A percentile compares a stretch with the other conserved stretches of the same genome.
These are phyloP conservation scores for Phlogophora meticulosa DNA, from an alignment of 2,888 invertebrate species.

Conservation along the genomic window DNA sequence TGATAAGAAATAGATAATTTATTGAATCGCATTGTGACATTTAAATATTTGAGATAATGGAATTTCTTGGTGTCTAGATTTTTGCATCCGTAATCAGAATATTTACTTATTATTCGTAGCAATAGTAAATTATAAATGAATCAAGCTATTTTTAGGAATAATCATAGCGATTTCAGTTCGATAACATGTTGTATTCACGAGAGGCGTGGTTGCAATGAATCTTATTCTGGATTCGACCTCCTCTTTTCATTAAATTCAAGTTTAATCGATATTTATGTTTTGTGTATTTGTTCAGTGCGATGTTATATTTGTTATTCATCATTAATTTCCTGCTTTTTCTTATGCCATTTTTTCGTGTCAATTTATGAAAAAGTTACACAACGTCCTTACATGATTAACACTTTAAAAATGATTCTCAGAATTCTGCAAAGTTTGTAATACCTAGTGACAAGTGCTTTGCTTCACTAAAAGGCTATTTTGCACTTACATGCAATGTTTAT, in stretches of 20 bases:
- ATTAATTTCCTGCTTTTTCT: background rate
- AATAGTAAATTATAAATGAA: constrained; percentile 31
- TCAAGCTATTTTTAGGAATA: constrained; percentile 27
- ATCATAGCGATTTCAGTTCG: constrained; percentile 31
- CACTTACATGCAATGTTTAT: constrained; percentile 46
- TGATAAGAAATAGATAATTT: constrained; percentile 33
- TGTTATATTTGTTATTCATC: constrained; percentile 15
- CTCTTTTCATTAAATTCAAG: constrained; percentile 61
- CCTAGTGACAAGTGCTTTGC: background rate
- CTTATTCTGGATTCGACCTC: constrained; percentile 49
- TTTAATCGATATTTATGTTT: constrained; percentile 32
- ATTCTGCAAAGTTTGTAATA: background rate
- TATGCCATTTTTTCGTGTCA: background rate
- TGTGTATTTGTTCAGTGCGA: constrained; percentile 49
- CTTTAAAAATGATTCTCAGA: constrained; percentile 15
- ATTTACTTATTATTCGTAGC: constrained; percentile 27
- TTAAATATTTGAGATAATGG: constrained; percentile 20
- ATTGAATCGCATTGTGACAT: constrained; percentile 20
- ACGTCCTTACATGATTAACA: background rate
- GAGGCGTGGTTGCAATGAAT: constrained; percentile 60
- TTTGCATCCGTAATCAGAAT: constrained; percentile 22
- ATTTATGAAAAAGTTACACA: background rate
- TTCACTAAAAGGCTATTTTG: constrained; percentile 41
- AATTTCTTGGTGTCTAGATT: constrained; percentile 10
- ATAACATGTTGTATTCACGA: constrained; percentile 29